Base-by-base conservation (phyloP, 2,888 invertebrate genomes). In the Heliconius cydno region DNA sequence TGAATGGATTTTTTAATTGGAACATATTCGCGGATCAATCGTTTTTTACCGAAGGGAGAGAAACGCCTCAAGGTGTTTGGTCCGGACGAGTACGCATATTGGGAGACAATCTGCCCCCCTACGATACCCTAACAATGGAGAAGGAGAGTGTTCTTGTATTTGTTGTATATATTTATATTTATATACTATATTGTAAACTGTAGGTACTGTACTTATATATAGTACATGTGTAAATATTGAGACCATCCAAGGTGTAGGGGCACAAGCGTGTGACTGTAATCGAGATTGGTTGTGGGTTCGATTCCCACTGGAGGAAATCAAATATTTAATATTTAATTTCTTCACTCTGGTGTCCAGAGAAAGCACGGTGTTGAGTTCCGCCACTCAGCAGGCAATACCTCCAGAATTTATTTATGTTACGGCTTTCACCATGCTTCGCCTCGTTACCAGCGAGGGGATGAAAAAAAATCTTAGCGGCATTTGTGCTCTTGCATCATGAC, bases 11-110 rank as follows among this genome's bases (percentile, higher is more conserved):
- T 92, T 92, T 92, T 94, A 94, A 94, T 94, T 94, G 93, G 93
- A 93, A 92, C 93, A 94, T 94, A 94, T 94, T 94, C 92, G 87
- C 85, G 82, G 89, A 88, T 91, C 90, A 89, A 88, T 88, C 87
- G 87, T 83, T 88, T 90, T 89, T 89, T 90, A 84, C 87, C 86
- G 84, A 86, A 84, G 91, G 92, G 92, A 85, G 85, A 84, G 83
- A 80, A 78, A 86, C 79, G 93, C 94, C 94, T 88, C 86, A 84
- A 91, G 94, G 90, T 94, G 90, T 94, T 94, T 94, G 90, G 88
- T 90, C 91, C 85, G 84, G 84, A 81, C 86, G 89, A 90, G 87
- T 87, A 87, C 87, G 89, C 90, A 89, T 92, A 92, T 93, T 92
- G 92, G 90, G 88, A 92, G 93, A 92, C 91, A 90, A 91, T 92